Base-by-base conservation (phyloP, 2,888 invertebrate genomes). In the Pardosa pseudoannulata region DNA sequence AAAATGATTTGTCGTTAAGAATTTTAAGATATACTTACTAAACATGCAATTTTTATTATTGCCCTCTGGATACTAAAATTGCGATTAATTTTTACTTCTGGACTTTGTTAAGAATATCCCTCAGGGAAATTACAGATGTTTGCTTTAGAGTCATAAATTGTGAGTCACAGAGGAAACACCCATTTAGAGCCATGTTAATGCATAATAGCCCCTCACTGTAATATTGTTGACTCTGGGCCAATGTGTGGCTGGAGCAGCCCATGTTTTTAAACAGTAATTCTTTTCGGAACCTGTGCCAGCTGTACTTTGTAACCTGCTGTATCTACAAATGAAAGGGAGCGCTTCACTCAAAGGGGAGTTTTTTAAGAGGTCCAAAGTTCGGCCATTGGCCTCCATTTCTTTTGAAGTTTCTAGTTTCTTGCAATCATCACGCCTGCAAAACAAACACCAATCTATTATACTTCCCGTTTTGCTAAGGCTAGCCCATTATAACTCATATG, bases 401-500 rank as follows among this genome's bases (percentile, higher is more conserved):
- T 46, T n/a, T 32, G 16, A 29, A 56, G 27, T 56, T 32, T 23
- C 56, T 62, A 50, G 39, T 39, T 68, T 70, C 70, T 19, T 70
- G 68, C 65, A 56, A 56, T 78, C 50, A 70, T 78, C 68, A 78
- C 78, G 78, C 78, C 70, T 78, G 64, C 27, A 78, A 78, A 78
- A 68, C 78, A 78, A 78, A 78, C 65, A 76, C 31, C 70, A 70
- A 78, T 70, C 68, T 56, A 32, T 56, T 64, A 56, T 32, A 70
- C 23, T 68, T n/a, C 67, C 31, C 28, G 46, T 46, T 46, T 46
- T 46, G 11, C 16, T 46, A 16, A 9, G 50, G 32, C 68, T 28
- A 76, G 65, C 67, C 76, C 67, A 76, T 31, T 31, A 36, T 46
- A 70, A 27, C 9, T 2, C 28, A 11, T 7, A 1, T 11, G 62